Evolutionary conservation across 2,888 invertebrate genomes (phyloP), one percentile per base, ranked within the genome.

Genomic region (Ennomos quercinarius): DNA sequence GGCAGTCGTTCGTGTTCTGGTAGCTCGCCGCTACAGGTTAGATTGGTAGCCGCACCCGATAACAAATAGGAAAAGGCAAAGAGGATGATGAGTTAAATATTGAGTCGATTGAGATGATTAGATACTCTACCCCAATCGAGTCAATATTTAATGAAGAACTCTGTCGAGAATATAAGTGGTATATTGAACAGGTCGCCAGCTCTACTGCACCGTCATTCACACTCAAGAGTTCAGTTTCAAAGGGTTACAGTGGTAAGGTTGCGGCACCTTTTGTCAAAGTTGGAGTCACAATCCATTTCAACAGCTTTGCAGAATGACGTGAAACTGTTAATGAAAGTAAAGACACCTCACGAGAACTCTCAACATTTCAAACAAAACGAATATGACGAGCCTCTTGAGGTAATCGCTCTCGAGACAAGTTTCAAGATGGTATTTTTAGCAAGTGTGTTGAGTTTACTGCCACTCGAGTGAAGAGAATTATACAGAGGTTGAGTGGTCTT

Each of bases 281-380:
- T 60, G 42, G 48, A 58, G 55, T 59, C 56, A 44, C 56, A 39
- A 59, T 62, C 57, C 52, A 60, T 64, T 59, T 51, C 42, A n/a
- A 10, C 37, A 17, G 8, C 13, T 50, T n/a, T n/a, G 10, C 17
- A 43, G 47, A 52, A 43, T 41, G 40, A 41, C 36, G 40, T 8
- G 11, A 47, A 61, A 63, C 55, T 64, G 61, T 63, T 65, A 55
- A 57, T 55, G 64, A 63, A 61, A 67, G 63, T 59, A 63, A n/a
- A 61, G 63, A 67, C 43, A 58, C 58, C 54, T 51, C 34, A 10
- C 13, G 13, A 47, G 48, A 8, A 27, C 37, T 9, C 54, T 59
- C 40, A 27, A 27, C 38, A 56, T 51, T 63, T 65, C 50, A 43
- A 61, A 62, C 49, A 57, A 47, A 64, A 64, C 57, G 57, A 67